These are phyloP conservation scores for Euglossa dilemma DNA, from an alignment of 1,140 invertebrate species.

Conservation along the genomic window DNA sequence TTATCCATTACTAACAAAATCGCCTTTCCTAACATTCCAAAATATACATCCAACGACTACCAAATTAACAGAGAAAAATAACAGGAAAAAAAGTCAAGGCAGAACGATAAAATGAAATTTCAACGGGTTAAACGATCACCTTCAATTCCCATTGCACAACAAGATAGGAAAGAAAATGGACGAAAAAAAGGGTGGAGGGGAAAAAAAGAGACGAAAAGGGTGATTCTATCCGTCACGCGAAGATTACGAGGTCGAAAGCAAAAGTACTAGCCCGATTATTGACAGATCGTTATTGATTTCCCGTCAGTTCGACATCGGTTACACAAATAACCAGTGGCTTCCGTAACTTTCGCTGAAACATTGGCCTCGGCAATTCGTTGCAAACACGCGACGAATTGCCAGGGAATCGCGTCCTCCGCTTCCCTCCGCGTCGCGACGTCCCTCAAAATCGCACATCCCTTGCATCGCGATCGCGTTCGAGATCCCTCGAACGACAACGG, in stretches of 20 bases:
- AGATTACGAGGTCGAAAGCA: slow-evolving; percentile 43
- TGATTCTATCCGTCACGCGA: slow-evolving; percentile 37
- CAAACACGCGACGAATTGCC: background rate
- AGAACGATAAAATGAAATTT: background rate
- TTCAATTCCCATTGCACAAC: background rate
- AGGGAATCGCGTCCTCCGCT: background rate
- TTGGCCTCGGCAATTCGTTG: background rate
- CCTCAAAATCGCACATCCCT: background rate
- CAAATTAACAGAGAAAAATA: background rate
- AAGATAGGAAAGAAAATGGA: background rate
- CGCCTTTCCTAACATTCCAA: too few species aligned
- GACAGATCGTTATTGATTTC: slow-evolving; percentile 64
- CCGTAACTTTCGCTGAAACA: slow-evolving; percentile 40
- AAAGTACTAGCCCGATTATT: slow-evolving; percentile 52
- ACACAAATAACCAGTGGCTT: slow-evolving; percentile 38
- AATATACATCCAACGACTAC: too few species aligned
- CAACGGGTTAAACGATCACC: background rate
- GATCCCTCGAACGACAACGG: background rate
- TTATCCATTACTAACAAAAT: too few species aligned
- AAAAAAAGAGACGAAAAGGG: background rate
- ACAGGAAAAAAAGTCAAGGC: background rate
- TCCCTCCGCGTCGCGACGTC: background rate
- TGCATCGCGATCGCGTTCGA: background rate
- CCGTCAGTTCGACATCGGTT: slow-evolving; percentile 45
- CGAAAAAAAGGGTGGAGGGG: too few species aligned